These are phyloP conservation scores for Ceuthmochares aereus DNA, from an alignment of 2,113 vertebrate genomes.

Conservation along the genomic window DNA sequence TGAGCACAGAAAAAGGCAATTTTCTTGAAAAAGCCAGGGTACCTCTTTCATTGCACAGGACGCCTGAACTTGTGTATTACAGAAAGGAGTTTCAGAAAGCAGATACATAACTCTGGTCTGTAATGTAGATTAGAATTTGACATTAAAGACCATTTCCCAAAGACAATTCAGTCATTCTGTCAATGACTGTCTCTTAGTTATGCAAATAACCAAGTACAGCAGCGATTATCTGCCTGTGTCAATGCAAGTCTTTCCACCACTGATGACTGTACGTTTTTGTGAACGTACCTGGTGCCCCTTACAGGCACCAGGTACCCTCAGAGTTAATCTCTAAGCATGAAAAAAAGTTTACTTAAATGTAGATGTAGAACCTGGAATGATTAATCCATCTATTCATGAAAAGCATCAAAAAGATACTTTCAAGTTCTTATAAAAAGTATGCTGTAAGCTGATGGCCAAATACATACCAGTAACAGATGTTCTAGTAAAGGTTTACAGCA, in stretches of 20 bases:
- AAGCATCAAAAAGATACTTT: background rate
- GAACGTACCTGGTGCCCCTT: background rate
- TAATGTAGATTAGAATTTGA: background rate
- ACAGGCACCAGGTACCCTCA: background rate
- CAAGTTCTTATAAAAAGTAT: background rate
- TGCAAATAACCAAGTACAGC: background rate
- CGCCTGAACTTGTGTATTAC: background rate
- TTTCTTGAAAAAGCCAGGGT: background rate
- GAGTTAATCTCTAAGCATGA: background rate
- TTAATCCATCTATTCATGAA: background rate
- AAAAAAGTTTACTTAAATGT: background rate
- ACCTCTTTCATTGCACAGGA: background rate
- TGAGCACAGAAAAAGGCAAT: background rate
- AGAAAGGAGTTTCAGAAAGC: background rate
- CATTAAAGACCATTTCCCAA: background rate
- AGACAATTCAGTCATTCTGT: background rate
- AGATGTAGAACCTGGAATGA: background rate
- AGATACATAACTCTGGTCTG: background rate
- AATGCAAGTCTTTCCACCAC: background rate
- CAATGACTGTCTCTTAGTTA: background rate
- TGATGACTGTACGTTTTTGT: background rate
- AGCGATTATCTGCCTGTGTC: background rate
- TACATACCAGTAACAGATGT: background rate
- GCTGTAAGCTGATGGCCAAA: background rate
- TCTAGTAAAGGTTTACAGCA: background rate